Base-by-base conservation (phyloP, 2,113 vertebrate species). In the Cinclus cinclus region DNA sequence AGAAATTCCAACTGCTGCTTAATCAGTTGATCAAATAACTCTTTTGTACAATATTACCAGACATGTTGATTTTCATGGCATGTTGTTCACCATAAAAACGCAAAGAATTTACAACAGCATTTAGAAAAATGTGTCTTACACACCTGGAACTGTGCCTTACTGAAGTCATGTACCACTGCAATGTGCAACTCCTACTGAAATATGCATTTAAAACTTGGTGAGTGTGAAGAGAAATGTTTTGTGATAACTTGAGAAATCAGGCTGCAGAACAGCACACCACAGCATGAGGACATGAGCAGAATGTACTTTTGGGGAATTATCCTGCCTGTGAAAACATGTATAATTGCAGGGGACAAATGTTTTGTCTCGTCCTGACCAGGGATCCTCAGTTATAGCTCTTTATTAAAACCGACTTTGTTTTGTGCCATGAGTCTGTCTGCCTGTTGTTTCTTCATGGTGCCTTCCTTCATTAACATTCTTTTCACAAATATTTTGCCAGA, bases 231-330 rank as follows among this genome's bases (percentile, higher is more conserved):
- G 13, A 41, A 87, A 42, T 46, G 6, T 55, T 78, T 74, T 78
- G 41, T 47, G n/a, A 13, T 9, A 52, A 53, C 28, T 2, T 60
- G 37, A 88, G n/a, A 69, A 67, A 64, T 25, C 4, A 30, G 35
- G 17, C 15, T 83, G 33, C 41, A 90, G 88, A 69, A 22, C 18
- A 41, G 8, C 21, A 15, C 27, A 53, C 16, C 46, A 52, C 24
- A 71, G 11, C 31, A 13, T 22, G 15, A 27, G 11, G 27, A 24
- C 24, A 21, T 2, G 3, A 77, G n/a, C 19, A 82, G 55, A 58
- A 62, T 0, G 1, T 65, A 13, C 27, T 42, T 0, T 1, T 52
- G 41, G 5, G 12, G 6, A 27, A 33, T 18, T 39, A 12, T 21
- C 9, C 8, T 55, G 30, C 22, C 31, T 33, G 20, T 19, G 50